Conservation (phyloP, 2,797 vertebrate species). For the Lepilemur septentrionalis region DNA sequence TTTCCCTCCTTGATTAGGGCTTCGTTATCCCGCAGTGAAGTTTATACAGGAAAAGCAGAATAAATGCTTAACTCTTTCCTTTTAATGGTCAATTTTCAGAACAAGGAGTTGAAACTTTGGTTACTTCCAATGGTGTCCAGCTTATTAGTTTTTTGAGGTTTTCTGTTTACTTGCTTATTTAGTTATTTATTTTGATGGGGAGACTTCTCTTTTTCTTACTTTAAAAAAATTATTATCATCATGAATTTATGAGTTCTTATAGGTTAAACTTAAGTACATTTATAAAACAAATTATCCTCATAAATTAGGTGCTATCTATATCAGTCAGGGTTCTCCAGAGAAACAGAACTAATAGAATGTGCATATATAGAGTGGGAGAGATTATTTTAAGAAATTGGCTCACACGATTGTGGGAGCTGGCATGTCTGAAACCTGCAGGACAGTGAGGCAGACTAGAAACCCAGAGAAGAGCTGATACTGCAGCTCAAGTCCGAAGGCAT, state of each 20-base stretch:
- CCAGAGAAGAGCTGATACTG: background rate
- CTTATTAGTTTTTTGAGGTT: background rate
- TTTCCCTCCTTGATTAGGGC: background rate
- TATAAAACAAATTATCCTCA: slow-evolving; percentile 5
- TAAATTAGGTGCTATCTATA: background rate
- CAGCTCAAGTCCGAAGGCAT: background rate
- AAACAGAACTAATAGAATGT: background rate
- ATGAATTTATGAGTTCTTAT: background rate
- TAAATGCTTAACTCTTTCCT: background rate
- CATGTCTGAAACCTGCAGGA: background rate
- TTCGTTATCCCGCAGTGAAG: background rate
- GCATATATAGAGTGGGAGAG: background rate
- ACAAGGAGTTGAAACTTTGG: background rate
- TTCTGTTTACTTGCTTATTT: background rate
- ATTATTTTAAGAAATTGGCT: slow-evolving; percentile 15
- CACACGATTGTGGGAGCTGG: background rate
- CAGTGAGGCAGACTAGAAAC: background rate
- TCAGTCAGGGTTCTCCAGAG: background rate
- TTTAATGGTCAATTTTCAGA: background rate
- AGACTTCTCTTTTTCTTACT: background rate
- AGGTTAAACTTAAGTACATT: background rate
- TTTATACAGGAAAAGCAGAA: background rate
- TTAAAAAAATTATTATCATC: background rate
- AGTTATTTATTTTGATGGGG: background rate
- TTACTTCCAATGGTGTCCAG: background rate